Conservation (phyloP, 2,113 vertebrate genomes). For the Lepisosteus osseus region DNA sequence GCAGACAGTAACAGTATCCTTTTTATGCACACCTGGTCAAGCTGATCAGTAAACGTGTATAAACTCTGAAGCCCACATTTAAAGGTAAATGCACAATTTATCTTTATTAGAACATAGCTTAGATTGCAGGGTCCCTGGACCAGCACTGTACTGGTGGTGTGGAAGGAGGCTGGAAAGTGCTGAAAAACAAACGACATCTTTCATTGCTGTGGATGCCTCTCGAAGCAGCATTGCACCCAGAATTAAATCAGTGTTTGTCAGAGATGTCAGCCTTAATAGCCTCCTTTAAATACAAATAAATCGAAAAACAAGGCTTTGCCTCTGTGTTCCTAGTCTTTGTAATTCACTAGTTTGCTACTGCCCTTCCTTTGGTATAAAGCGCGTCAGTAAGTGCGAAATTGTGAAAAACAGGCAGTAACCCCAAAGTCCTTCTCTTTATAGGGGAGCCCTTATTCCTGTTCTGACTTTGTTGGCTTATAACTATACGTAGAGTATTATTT, state of each 20-base stretch:
- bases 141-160: neutral
- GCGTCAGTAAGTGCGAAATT: too few species aligned
- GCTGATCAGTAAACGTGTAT: neutral
- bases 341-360: neutral
- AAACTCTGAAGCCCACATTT: neutral
- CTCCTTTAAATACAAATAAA: constrained; percentile 24
- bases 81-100: constrained; percentile 9
- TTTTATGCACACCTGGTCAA: neutral
- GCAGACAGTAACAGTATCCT: neutral
- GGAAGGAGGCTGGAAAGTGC: constrained; percentile 8
- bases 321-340: constrained; percentile 7
- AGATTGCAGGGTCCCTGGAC: neutral
- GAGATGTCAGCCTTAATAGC: constrained; percentile 12
- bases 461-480: too few species aligned
- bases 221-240: constrained; percentile 25
- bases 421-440: too few species aligned
- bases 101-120: constrained; percentile 14
- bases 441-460: too few species aligned
- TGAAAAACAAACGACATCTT: constrained; percentile 35
- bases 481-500: too few species aligned
- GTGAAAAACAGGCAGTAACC: too few species aligned
- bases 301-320: constrained; percentile 3
- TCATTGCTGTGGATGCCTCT: constrained; percentile 28
- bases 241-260: constrained; percentile 31
- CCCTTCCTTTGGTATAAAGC: neutral